Percentiles rank a stretch among this genome's conserved stretches.
Evolutionary conservation across 2,113 vertebrate species (phyloP).

Genomic region (Neolamprologus variostigma): DNA sequence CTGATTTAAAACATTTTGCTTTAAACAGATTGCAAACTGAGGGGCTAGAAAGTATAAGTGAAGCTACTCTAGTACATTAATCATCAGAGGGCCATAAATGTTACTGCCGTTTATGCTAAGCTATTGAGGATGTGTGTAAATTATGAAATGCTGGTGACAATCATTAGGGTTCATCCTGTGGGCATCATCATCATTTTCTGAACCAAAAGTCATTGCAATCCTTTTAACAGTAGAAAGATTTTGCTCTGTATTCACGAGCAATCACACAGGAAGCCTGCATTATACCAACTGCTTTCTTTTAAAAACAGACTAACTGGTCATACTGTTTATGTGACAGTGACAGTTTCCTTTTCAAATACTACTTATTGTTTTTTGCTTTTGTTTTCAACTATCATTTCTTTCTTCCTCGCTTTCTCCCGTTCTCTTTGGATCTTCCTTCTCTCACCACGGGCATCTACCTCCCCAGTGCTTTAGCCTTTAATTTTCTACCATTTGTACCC

Average conservation of each 20-base stretch:
- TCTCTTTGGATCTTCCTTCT: background rate
- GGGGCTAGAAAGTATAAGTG: background rate
- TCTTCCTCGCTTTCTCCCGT: background rate
- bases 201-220: background rate
- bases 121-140: background rate
- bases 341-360: background rate
- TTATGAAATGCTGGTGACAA: background rate
- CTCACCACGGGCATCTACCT: background rate
- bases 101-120: background rate
- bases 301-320: background rate
- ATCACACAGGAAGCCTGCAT: background rate
- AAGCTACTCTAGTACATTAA: background rate
- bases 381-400: background rate
- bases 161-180: background rate
- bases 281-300: background rate
- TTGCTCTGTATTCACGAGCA: background rate
- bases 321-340: background rate
- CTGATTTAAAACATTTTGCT: background rate
- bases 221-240: background rate
- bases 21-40: background rate
- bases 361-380: background rate
- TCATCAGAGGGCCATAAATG: background rate
- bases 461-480: background rate
- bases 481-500: background rate
- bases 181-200: background rate